Conservation (phyloP, 1,140 invertebrate genomes). For the Planococcus citri region DNA sequence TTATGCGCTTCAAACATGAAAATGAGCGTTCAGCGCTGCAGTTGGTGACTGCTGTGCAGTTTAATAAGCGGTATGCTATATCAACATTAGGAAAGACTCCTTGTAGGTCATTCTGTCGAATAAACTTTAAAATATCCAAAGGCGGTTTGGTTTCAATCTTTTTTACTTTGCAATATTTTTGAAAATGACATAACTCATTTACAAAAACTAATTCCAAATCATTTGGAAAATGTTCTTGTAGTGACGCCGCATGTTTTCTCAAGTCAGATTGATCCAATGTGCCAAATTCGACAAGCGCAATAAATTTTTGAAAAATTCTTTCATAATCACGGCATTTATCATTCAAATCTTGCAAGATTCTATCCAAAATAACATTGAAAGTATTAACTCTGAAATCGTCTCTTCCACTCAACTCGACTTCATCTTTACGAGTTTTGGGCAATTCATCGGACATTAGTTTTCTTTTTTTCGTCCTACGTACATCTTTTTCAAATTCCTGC, state of each 20-base stretch:
- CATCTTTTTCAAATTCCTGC: constrained; percentile 20
- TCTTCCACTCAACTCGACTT: neutral
- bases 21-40: constrained; percentile 22
- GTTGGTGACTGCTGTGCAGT: constrained; percentile 21
- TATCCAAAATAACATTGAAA: constrained; percentile 8
- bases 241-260: neutral
- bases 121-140: neutral
- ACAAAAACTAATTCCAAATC: neutral
- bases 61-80: neutral
- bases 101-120: neutral
- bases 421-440: neutral
- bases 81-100: neutral
- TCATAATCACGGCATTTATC: constrained; percentile 3
- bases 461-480: neutral
- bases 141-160: too few relatives aligned
- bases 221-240: constrained; percentile 12
- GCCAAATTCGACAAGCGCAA: neutral
- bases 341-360: neutral
- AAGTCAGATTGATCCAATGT: neutral
- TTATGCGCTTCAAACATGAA: constrained; percentile 22
- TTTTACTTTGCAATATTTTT: too few relatives aligned
- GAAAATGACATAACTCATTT: too few relatives aligned
- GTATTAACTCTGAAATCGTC: constrained; percentile 5
- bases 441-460: constrained; percentile 12
- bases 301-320: constrained; percentile 7